Evolutionary conservation across 2,113 vertebrate genomes (phyloP), one percentile per base, ranked within the genome.

Genomic region (Meles meles): DNA sequence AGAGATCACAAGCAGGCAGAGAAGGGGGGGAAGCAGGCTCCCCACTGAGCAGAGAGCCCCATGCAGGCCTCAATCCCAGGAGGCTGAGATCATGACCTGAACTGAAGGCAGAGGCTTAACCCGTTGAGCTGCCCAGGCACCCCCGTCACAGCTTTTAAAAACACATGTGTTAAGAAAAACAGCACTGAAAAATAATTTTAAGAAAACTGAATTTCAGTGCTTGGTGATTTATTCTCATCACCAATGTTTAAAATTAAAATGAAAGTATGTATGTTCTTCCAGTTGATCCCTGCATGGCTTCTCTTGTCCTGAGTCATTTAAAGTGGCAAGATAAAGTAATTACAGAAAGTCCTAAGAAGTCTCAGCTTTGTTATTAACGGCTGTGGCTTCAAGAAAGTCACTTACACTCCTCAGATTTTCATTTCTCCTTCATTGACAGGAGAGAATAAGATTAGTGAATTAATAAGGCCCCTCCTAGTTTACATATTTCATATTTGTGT

Each of bases 291-390:
- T 90, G 67, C 27, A 65, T 47, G 29, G 47, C 29, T 77, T 52
- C 23, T 90, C 47, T 79, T 79, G 6, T 67, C 44, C 59, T 69
- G 57, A 77, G 21, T 42, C n/a, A 88, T 42, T 92, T 88, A 15
- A 82, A 81, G 55, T 71, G 21, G 6, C 25, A 52, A 47, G 92
- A 71, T n/a, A 88, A 88, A 81, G 37, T 29, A 71, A 87, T 90
- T 44, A 71, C 55, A 55, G 69, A 4, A 81, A 57, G 63, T 81
- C 5, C 31, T 80, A 61, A 67, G 83, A 82, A 39, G 57, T 65
- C 34, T 67, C 39, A 39, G n/a, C 21, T 88, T 55, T 88, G 17
- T 37, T 29, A 42, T 23, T 29, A 63, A 37, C 31, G 59, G 15
- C 6, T 88, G 13, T 88, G 65, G 25, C 37, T 44, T 96, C 74